Evolutionary conservation across 2,888 invertebrate species (phyloP), one percentile per base, ranked within the genome.

Genomic region (Deilephila elpenor): DNA sequence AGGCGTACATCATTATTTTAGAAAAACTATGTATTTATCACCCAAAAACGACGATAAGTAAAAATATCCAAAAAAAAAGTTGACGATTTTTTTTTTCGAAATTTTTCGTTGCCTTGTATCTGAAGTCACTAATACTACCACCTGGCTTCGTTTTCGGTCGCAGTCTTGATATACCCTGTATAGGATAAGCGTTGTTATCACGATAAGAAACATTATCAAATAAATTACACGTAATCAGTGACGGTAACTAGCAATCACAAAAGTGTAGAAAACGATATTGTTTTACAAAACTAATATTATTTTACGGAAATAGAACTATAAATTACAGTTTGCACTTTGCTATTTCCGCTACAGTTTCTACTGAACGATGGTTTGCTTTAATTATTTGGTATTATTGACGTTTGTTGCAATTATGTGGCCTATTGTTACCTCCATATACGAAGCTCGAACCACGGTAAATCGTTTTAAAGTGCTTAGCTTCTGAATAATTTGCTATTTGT

Each of bases 331-430:
- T 56, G n/a, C 34, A 56, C 70, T 70, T 51, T 20, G 29, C 53
- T 64, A 73, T n/a, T 59, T 34, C 56, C 62, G 73, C 78, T 82
- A 74, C 34, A 64, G 73, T 64, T 60, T n/a, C 71, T 59, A 70
- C 78, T 76, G 74, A 75, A 59, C 71, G 67, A 74, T 77, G 71
- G 76, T 76, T 79, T 74, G 20, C 71, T 73, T 61, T 80, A 80
- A 82, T 79, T 75, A 78, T 72, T 75, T 59, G 53, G 71, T 34
- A 80, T 81, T 81, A 79, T 72, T 75, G 74, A 74, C 77, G 77
- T 77, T 79, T 77, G 76, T 76, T 79, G 76, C 79, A 78, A 82
- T 84, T 81, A 79, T 73, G 74, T 73, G 34, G 19, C 76, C 67
- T 64, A 75, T 76, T 76, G 71, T 78, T 76, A 74, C 79, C 76